Evolutionary conservation across 2,888 invertebrate genomes (phyloP).

Genomic region (Macrosoma leucophasiata): DNA sequence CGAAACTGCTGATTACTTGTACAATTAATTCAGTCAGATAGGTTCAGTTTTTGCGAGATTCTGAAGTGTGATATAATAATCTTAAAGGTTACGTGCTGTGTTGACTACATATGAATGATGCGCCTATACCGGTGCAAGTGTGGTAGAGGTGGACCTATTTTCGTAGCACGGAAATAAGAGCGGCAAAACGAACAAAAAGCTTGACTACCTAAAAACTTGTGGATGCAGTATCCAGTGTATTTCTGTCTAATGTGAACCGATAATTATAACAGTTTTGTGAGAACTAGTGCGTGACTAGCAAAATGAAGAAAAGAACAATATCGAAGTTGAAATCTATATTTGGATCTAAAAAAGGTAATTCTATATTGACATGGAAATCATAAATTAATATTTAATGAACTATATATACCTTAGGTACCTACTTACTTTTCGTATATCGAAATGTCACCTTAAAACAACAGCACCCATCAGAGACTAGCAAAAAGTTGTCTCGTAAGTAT

Average conservation of each 20-base stretch:
- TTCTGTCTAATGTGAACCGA: constrained; percentile 61
- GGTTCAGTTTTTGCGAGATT: no score
- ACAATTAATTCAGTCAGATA: no score
- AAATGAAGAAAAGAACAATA: constrained; percentile 70
- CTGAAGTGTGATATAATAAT: no score
- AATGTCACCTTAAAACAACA: no score
- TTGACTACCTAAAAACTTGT: constrained; percentile 68
- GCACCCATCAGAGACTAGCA: no score
- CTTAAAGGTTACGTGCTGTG: no score
- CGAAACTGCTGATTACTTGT: no score
- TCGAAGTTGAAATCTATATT: constrained; percentile 67
- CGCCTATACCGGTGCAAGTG: constrained; percentile 67
- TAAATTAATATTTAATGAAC: constrained; percentile 4
- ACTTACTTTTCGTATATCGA: no score
- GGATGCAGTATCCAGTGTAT: constrained; percentile 66
- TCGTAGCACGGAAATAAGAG: constrained; percentile 75
- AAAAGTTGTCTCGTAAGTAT: no score
- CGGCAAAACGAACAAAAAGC: constrained; percentile 73
- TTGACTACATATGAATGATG: constrained; percentile 64
- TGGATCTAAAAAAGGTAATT: constrained; percentile 63
- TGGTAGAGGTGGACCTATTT: constrained; percentile 70
- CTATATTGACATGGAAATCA: constrained; percentile 3
- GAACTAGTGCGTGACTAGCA: constrained; percentile 31
- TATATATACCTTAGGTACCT: constrained; percentile 12
- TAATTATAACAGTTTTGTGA: constrained; percentile 47